Evolutionary conservation across 2,113 vertebrate species (phyloP).

Genomic region (Oncorhynchus keta): DNA sequence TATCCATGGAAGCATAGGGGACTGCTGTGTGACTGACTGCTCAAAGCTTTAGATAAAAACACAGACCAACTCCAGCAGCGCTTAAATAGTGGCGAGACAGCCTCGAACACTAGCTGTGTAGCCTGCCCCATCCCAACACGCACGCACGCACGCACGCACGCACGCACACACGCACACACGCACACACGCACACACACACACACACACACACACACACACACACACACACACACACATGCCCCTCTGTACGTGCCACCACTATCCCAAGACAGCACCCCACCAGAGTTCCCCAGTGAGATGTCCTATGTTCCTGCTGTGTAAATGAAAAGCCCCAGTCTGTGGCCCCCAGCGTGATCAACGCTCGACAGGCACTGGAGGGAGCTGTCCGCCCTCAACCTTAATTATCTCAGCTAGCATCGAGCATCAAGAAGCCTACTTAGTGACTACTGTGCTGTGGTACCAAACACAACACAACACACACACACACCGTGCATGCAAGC

Average conservation of each 20-base stretch:
- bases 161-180: too few species aligned
- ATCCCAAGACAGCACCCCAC: too few species aligned
- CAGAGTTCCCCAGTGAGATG: constrained; percentile 29
- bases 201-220: not conserved
- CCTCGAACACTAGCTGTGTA: not conserved
- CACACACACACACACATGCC: not conserved
- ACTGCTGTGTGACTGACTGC: not conserved
- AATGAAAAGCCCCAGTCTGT: constrained; percentile 45
- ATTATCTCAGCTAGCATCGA: constrained; percentile 46
- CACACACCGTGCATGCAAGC: not conserved
- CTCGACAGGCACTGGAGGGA: constrained; percentile 42
- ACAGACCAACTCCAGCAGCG: constrained; percentile 29
- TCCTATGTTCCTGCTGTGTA: constrained; percentile 37
- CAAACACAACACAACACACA: constrained; percentile 25
- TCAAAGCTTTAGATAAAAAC: constrained; percentile 21
- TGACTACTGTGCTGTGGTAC: constrained; percentile 40
- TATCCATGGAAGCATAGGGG: constrained; percentile 1
- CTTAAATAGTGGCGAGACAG: constrained; percentile 27
- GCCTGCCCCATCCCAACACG: not conserved
- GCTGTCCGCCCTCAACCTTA: constrained; percentile 62
- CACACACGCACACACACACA: too few species aligned
- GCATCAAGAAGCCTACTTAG: constrained; percentile 42
- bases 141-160: not conserved
- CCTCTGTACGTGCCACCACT: too few species aligned
- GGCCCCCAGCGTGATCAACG: constrained; percentile 32